Evolutionary conservation across 2,113 vertebrate species (phyloP).

Genomic region (Calidris pygmaea): DNA sequence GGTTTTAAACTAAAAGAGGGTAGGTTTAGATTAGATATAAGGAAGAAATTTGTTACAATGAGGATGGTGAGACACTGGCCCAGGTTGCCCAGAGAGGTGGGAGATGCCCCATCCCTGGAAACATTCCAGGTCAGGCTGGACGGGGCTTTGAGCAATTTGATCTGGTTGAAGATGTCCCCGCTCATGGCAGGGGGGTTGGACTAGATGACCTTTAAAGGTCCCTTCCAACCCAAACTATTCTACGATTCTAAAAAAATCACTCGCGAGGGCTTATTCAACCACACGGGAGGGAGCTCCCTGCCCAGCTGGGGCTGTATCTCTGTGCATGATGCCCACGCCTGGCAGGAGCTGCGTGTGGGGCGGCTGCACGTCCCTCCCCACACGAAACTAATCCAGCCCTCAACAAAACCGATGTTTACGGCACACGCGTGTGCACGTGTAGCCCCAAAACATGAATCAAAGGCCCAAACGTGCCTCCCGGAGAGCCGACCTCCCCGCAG

Average conservation of each 20-base stretch:
- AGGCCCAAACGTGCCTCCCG: not conserved
- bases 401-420: rapidly evolving
- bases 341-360: not conserved
- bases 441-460: not conserved
- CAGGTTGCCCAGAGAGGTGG: not conserved
- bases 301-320: not conserved
- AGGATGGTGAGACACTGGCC: not conserved
- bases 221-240: not conserved
- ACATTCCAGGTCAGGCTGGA: not conserved
- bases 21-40: not conserved
- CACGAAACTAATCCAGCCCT: rapidly evolving
- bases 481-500: not conserved
- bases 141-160: not conserved
- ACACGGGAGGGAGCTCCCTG: not conserved
- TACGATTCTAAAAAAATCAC: not conserved
- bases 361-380: rapidly evolving
- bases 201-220: not conserved
- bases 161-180: not conserved
- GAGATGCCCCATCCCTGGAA: not conserved
- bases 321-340: not conserved
- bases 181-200: not conserved
- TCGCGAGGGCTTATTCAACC: not conserved
- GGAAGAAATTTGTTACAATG: not conserved
- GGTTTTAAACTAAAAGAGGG: not conserved
- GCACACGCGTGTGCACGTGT: rapidly evolving